A percentile compares a stretch with the other conserved stretches of the same genome.
Conservation (phyloP, 1,140 invertebrate genomes). For the Papilio polytes region DNA sequence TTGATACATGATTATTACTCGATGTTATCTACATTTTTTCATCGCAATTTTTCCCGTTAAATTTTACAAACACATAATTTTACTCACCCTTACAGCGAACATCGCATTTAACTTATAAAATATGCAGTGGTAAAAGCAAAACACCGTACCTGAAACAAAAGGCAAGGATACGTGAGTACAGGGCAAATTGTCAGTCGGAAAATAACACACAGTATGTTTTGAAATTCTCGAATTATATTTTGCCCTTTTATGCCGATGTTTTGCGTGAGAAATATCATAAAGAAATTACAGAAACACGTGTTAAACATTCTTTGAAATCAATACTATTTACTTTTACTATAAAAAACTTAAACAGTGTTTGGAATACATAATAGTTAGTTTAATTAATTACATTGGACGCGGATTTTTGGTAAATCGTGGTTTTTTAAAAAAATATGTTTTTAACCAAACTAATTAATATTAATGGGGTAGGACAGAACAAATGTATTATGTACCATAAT, state of each 20-base stretch:
- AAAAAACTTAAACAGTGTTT: too few relatives aligned
- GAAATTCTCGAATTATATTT: background rate
- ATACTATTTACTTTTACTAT: too few relatives aligned
- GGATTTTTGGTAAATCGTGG: too few relatives aligned
- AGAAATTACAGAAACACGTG: too few relatives aligned
- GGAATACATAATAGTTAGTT: too few relatives aligned
- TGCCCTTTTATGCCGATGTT: background rate
- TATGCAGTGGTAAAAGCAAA: constrained; percentile 54
- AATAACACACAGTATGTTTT: background rate
- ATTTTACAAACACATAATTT: constrained; percentile 32
- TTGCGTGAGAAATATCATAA: background rate
- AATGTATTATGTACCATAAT: background rate
- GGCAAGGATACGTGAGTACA: constrained; percentile 53
- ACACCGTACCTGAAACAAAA: constrained; percentile 69
- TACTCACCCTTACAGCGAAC: constrained; percentile 35
- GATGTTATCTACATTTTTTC: background rate
- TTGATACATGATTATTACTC: background rate
- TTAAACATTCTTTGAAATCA: too few relatives aligned
- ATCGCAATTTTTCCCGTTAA: background rate
- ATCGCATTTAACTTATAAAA: constrained; percentile 51
- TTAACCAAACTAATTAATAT: too few relatives aligned
- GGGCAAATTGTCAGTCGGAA: constrained; percentile 52
- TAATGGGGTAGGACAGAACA: too few relatives aligned
- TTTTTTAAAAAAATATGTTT: too few relatives aligned
- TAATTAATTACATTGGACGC: too few relatives aligned